Conservation (phyloP, 2,797 vertebrate species). For the Alca torda region DNA sequence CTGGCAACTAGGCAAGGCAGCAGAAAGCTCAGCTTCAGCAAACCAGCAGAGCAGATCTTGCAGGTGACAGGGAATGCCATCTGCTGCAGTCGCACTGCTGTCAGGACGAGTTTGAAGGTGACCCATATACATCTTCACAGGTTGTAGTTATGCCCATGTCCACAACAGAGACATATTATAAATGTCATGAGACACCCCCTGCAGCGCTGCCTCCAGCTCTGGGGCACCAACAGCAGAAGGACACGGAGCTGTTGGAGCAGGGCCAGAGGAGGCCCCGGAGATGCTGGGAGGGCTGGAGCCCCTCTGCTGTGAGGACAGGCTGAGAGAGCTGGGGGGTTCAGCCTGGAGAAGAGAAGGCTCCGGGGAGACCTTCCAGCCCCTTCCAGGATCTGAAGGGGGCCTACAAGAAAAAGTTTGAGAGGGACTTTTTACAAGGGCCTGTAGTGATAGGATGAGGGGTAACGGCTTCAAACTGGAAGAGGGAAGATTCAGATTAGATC, state of each 20-base stretch:
- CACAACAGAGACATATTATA: accelerated
- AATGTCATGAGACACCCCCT: background rate
- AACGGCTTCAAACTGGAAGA: too few relatives aligned
- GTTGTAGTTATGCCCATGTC: accelerated
- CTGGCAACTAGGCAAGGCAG: background rate
- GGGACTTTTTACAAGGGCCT: too few relatives aligned
- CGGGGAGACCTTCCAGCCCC: background rate
- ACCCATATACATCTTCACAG: background rate
- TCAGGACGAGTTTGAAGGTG: background rate
- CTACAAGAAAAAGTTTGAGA: too few relatives aligned
- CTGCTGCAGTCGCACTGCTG: background rate
- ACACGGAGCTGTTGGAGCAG: background rate
- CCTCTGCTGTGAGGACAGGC: background rate
- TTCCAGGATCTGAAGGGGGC: background rate
- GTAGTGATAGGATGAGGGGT: too few relatives aligned
- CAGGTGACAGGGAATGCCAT: background rate
- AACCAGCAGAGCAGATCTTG: background rate
- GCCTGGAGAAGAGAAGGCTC: background rate
- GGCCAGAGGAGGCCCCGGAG: background rate
- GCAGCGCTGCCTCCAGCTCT: background rate
- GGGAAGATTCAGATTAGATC: too few relatives aligned
- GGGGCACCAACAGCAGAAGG: background rate
- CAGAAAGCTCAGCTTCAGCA: background rate
- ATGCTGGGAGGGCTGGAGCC: background rate
- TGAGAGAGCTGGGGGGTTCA: background rate